Evolutionary conservation across 1,140 invertebrate genomes (phyloP), one percentile per base, ranked within the genome.

Genomic region (Bombus confusus): DNA sequence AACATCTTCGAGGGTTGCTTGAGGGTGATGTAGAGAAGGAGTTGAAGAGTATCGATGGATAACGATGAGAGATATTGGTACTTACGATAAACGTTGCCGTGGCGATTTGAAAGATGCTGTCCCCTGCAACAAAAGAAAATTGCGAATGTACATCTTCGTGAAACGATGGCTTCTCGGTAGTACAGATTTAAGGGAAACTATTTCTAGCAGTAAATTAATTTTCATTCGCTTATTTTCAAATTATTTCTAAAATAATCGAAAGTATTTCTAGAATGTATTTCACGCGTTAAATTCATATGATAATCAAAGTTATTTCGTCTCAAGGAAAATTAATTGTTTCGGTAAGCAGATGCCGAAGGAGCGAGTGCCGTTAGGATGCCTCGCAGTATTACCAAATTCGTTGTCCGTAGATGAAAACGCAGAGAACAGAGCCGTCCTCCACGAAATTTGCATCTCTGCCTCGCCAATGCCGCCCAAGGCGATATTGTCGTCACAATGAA

Each of bases 401-500:
- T 91, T 75, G 69, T 72, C 68, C 37, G 28, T 72, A 80, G 86
- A 87, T 77, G 83, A 89, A 89, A 91, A 78, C 79, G 83, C 79
- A 41, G 87, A 85, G 84, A 76, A 41, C 80, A 47, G 83, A 90
- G 82, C 78, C 82, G 90, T 90, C 83, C 84, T 85, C 72, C 66
- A 85, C 83, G 88, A 92, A 91, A 92, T 91, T 92, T 91, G 88
- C 87, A 91, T 91, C 88, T 87, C 89, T 87, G 87, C 91, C 86
- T 94, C 92, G 92, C 91, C 91, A 91, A 93, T 89, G 92, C 89
- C 85, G 94, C 94, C 90, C 88, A 93, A 91, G 93, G 94, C 94
- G 92, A 93, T 93, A 93, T 94, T 92, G 91, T 94, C 91, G 93
- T 93, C 92, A 92, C 93, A 92, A 95, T 94, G 93, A 93, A 92